Percentiles rank a stretch among this genome's conserved stretches.
Conservation (phyloP, 2,113 vertebrate species). For the Castor canadensis region DNA sequence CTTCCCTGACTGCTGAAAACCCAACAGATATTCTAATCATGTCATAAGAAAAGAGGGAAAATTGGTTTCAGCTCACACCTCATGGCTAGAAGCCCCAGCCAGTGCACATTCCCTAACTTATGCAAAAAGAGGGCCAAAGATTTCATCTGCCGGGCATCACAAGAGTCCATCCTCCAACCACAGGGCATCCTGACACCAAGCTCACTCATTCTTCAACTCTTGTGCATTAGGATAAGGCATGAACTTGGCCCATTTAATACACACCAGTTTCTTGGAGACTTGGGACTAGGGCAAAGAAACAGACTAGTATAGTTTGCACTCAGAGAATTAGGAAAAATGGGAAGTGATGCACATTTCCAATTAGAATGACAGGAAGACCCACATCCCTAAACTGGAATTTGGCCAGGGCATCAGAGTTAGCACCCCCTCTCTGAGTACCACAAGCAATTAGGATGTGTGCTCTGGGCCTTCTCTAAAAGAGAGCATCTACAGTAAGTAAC, state of each 20-base stretch:
- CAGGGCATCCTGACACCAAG: constrained; percentile 29
- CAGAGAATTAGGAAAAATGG: constrained; percentile 72
- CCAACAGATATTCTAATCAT: constrained; percentile 79
- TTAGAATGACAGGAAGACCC: constrained; percentile 78
- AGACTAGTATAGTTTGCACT: constrained; percentile 69
- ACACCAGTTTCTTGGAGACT: constrained; percentile 73
- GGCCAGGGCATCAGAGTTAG: constrained; percentile 80
- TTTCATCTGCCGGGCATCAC: constrained; percentile 55
- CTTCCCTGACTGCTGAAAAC: constrained; percentile 78
- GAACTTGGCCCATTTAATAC: constrained; percentile 67
- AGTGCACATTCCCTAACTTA: constrained; percentile 74
- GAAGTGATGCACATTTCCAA: constrained; percentile 76
- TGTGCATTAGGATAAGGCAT: constrained; percentile 65
- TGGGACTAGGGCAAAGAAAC: constrained; percentile 69
- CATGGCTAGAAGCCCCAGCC: constrained; percentile 80
- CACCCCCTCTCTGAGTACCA: constrained; percentile 81
- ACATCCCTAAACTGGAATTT: constrained; percentile 81
- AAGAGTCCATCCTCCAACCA: constrained; percentile 61
- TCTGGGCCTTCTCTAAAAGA: constrained; percentile 75
- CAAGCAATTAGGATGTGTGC: constrained; percentile 70
- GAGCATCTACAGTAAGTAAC: constrained; percentile 74
- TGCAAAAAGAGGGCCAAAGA: constrained; percentile 66
- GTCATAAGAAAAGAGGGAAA: constrained; percentile 85
- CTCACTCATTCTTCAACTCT: constrained; percentile 60
- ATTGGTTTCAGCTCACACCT: constrained; percentile 83